These are phyloP conservation scores for Melanotus villosus DNA, from an alignment of 2,888 invertebrate genomes.

Conservation along the genomic window DNA sequence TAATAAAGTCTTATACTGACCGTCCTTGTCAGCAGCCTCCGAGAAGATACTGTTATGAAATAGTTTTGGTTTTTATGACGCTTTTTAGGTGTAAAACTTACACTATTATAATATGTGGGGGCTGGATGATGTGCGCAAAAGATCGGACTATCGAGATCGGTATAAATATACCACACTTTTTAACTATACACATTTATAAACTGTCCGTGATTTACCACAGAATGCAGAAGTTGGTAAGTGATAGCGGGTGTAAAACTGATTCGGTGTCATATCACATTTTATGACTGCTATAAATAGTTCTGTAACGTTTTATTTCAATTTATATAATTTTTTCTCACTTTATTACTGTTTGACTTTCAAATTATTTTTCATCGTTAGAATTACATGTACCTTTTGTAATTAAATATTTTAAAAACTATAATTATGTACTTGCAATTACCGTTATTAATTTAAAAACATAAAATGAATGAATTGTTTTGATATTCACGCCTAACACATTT, in stretches of 20 bases:
- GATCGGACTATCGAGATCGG: constrained; percentile 5
- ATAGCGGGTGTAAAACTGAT: background rate
- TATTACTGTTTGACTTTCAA: no score
- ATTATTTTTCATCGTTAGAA: no score
- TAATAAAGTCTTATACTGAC: constrained; percentile 7
- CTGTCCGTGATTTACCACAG: constrained; percentile 16
- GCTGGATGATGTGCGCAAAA: constrained; percentile 14
- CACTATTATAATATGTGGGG: constrained; percentile 12
- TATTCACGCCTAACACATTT: no score
- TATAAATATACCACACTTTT: constrained; percentile 25
- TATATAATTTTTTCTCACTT: no score
- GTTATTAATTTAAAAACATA: no score
- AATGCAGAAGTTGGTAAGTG: constrained; percentile 24
- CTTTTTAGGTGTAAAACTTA: constrained; percentile 14
- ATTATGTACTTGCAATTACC: no score
- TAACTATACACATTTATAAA: constrained; percentile 8
- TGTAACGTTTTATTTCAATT: no score
- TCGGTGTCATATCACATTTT: background rate
- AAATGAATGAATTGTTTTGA: no score
- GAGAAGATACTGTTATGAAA: constrained; percentile 13
- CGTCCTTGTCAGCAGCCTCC: constrained; percentile 17
- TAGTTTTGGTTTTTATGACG: constrained; percentile 11
- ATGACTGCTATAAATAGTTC: background rate
- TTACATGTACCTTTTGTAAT: no score
- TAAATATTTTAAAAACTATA: no score